Evolutionary conservation across 2,797 vertebrate genomes (phyloP).

Genomic region (Gouania willdenowi): DNA sequence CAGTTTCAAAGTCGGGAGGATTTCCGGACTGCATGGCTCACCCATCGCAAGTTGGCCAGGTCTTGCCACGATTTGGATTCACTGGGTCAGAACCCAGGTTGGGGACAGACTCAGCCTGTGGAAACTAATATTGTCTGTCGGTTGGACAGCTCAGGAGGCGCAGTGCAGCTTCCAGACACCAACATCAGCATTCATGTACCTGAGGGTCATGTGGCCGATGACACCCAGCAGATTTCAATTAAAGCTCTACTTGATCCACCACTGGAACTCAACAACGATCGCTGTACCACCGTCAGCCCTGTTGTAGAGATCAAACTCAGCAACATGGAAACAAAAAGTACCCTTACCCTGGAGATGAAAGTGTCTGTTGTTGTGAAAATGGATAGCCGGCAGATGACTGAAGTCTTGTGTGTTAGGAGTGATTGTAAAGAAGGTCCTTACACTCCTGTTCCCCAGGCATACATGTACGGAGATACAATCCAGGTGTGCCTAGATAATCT

Average conservation of each 20-base stretch:
- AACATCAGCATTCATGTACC: slow-evolving; percentile 88
- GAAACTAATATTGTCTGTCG: slow-evolving; percentile 92
- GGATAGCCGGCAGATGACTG: slow-evolving; percentile 79
- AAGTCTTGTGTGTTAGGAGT: slow-evolving; percentile 85
- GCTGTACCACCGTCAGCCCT: slow-evolving; percentile 87
- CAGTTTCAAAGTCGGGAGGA: slow-evolving; percentile 95
- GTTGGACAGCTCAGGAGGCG: slow-evolving; percentile 87
- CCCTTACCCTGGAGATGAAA: slow-evolving; percentile 88
- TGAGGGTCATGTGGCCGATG: slow-evolving; percentile 85
- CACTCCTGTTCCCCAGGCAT: slow-evolving; percentile 71
- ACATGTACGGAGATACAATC: slow-evolving; percentile 84
- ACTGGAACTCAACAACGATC: slow-evolving; percentile 89
- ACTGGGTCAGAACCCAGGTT: slow-evolving; percentile 91
- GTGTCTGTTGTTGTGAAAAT: slow-evolving; percentile 86
- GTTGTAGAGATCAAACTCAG: slow-evolving; percentile 93
- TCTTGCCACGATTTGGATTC: slow-evolving; percentile 94
- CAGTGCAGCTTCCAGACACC: slow-evolving; percentile 91
- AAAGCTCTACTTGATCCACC: slow-evolving; percentile 91
- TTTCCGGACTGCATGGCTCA: slow-evolving; percentile 91
- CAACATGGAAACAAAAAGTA: slow-evolving; percentile 88
- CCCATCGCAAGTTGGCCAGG: slow-evolving; percentile 90
- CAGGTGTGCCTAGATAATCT: slow-evolving; percentile 89
- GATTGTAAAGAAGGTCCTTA: slow-evolving; percentile 93
- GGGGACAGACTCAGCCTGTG: slow-evolving; percentile 95
- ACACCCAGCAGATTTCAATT: slow-evolving; percentile 91